Evolutionary conservation across 2,888 invertebrate species (phyloP).

Genomic region (Cantharis rufa): DNA sequence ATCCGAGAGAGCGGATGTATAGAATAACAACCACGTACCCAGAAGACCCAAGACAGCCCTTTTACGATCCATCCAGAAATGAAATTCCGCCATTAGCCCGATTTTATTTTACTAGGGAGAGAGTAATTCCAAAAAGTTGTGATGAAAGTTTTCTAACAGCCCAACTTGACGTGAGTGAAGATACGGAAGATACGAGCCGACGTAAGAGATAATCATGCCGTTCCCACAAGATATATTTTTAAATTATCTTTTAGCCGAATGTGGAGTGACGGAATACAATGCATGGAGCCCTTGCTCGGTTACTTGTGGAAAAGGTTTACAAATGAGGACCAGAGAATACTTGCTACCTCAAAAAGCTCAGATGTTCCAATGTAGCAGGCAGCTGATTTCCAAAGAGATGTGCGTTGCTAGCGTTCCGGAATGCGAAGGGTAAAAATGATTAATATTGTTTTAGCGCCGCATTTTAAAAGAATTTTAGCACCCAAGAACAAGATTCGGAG

Average conservation of each 20-base stretch:
- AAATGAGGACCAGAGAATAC: conserved; percentile 78
- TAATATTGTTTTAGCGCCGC: neutral
- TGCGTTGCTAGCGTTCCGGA: conserved; percentile 78
- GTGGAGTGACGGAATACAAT: conserved; percentile 75
- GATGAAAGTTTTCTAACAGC: conserved; percentile 66
- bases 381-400: conserved; percentile 87
- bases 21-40: conserved; percentile 90
- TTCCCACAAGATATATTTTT: neutral
- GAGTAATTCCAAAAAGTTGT: conserved; percentile 75
- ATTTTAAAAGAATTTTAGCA: conserved; percentile 3
- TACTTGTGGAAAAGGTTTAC: conserved; percentile 84
- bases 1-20: conserved; percentile 82
- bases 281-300: conserved; percentile 83
- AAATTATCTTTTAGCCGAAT: conserved; percentile 67
- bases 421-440: conserved; percentile 66
- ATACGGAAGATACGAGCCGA: conserved; percentile 67
- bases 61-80: conserved; percentile 75
- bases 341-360: conserved; percentile 71
- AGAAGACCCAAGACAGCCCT: conserved; percentile 89
- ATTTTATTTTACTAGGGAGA: conserved; percentile 76
- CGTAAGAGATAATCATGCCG: conserved; percentile 63
- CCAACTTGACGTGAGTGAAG: conserved; percentile 68
- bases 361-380: conserved; percentile 70
- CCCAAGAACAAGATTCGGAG: conserved; percentile 32
- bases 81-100: conserved; percentile 82